Percentiles rank a stretch among this genome's conserved stretches.
phyloP scores from a whole-genome alignment of 2,888 invertebrate genomes.

The Imbricaverruca yamaguchii region DNA sequence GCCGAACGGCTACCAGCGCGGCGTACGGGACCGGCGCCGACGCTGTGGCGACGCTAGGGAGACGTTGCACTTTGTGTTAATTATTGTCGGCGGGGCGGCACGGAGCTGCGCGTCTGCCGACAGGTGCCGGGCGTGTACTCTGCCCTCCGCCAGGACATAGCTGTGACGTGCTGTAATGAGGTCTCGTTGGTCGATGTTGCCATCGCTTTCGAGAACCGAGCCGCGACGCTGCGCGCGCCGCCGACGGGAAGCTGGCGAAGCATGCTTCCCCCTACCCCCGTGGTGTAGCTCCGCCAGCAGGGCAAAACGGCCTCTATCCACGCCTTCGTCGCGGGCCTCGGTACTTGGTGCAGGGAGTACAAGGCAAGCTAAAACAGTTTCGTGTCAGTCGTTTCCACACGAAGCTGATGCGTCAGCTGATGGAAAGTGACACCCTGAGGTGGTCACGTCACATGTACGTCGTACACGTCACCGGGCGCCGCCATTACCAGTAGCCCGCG shows the following conservation, averaged over 20 bases:
- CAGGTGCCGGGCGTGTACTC: neutral
- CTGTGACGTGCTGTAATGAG: neutral
- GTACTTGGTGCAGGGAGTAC: neutral
- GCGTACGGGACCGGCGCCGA: too few relatives aligned
- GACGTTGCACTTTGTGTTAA: too few relatives aligned
- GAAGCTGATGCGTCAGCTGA: constrained; percentile 34
- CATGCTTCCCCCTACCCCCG: neutral
- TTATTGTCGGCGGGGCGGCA: neutral
- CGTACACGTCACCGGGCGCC: constrained; percentile 36
- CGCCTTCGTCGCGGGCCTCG: neutral
- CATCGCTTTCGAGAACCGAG: neutral
- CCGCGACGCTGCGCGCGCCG: neutral
- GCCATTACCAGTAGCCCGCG: constrained; percentile 5
- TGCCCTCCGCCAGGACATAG: neutral
- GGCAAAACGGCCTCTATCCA: neutral
- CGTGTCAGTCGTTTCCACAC: constrained; percentile 31
- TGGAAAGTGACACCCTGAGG: constrained; percentile 36
- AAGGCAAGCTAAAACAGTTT: neutral
- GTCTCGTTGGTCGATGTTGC: neutral
- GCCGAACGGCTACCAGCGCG: too few relatives aligned
- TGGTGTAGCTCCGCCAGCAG: neutral
- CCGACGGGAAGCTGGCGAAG: neutral
- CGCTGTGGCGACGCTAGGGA: too few relatives aligned
- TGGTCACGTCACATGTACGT: constrained; percentile 39
- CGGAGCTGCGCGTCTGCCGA: neutral